Evolutionary conservation across 1,140 invertebrate genomes (phyloP), one percentile per base, ranked within the genome.

Genomic region (Piezodorus guildinii): DNA sequence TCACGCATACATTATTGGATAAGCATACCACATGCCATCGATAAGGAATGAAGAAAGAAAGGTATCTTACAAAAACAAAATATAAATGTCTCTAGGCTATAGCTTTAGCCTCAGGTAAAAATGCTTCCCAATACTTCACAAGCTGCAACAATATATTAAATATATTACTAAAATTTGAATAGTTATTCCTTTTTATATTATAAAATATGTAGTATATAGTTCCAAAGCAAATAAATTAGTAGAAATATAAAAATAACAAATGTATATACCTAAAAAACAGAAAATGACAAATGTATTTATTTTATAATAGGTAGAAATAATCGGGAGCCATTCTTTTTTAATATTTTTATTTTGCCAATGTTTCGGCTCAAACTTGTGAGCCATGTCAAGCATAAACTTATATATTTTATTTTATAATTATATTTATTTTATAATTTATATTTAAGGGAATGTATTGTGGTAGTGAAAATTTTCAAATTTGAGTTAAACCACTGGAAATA

Each of bases 121-220:
- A 96, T 15, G 87, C 85, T 74, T 96, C 93, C 92, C 92, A 96
- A 73, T 91, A 91, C 74, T 92, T 91, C 62, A 96, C 89, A n/a
- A 94, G 79, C 89, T 93, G 74, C 5, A 21, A 74, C 79, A 73
- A 69, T 70, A 68, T 65, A 62, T 64, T 59, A 67, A n/a, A 54
- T 34, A 27, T 56, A 23, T 54, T 17, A 19, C 19, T 0, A 27
- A 27, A 63, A 10, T 49, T 19, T 19, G 21, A 56, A 43, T 52
- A 17, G 14, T 62, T n/a, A n/a, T n/a, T n/a, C n/a, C n/a, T n/a
- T n/a, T n/a, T n/a, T n/a, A n/a, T n/a, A n/a, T n/a, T n/a, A n/a
- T n/a, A n/a, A n/a, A n/a, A n/a, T n/a, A n/a, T n/a, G n/a, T n/a
- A n/a, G n/a, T n/a, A n/a, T n/a, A n/a, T n/a, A n/a, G n/a, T n/a